Evolutionary conservation across 2,888 invertebrate species (phyloP), one percentile per base, ranked within the genome.

Genomic region (Mechanitis messenoides): DNA sequence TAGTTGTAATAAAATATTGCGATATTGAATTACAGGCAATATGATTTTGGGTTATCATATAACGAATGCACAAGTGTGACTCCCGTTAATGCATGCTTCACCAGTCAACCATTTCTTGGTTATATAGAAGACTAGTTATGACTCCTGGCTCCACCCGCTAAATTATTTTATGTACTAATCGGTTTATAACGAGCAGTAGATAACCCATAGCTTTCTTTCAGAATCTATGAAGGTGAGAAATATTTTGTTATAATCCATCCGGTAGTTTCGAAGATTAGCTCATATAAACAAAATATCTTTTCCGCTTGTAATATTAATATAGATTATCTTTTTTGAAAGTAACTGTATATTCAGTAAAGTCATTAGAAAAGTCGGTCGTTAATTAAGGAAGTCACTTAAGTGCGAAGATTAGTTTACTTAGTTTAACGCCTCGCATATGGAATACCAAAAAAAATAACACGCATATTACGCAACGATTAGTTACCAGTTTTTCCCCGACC

Each of bases 11-110:
- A 59, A 64, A 58, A 67, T 62, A 62, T 58, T 47, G 35, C 58
- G 58, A 60, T 66, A 67, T 68, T 60, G 54, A 62, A 68, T 67
- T 69, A 68, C 69, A 65, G 53, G 59, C 57, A 65, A 61, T 62
- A 57, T 65, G 59, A 63, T 85, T 84, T 82, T 79, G 77, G 70
- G 73, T 73, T 85, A 85, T 87, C 83, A 74, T 76, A 78, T 89
- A 75, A 76, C 87, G 71, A 77, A 70, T 84, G 83, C 81, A 84
- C 77, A 78, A 80, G 80, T 84, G 81, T 79, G 79, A 84, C 83
- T 84, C 78, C 86, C 85, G 88, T 85, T 86, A 84, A 73, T 76
- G 74, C 79, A 83, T 81, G 86, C 77, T 83, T 72, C 81, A 84
- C 76, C 79, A 81, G 79, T 80, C 79, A 81, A 77, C 71, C 74